phyloP scores from a whole-genome alignment of 2,888 invertebrate species.

The Perizoma affinitatum region DNA sequence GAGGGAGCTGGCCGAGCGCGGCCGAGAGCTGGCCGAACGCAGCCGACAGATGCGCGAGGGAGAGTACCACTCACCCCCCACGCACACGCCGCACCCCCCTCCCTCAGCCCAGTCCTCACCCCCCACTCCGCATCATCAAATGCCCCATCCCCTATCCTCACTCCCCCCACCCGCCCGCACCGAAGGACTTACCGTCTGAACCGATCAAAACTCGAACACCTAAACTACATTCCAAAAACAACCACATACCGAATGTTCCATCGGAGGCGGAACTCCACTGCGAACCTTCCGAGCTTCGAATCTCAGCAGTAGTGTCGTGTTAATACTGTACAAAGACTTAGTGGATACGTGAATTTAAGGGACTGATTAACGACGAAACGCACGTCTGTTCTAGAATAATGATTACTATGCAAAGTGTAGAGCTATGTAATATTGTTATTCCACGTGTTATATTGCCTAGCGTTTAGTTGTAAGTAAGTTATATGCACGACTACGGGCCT shows the following conservation, averaged over 20 bases:
- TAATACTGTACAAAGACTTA: constrained; percentile 73
- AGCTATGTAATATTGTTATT: constrained; percentile 77
- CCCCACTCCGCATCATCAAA: constrained; percentile 77
- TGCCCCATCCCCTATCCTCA: constrained; percentile 81
- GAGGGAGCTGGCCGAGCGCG: constrained; percentile 83
- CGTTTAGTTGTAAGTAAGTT: constrained; percentile 75
- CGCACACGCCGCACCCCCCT: constrained; percentile 66
- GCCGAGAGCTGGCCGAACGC: constrained; percentile 79
- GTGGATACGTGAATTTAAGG: constrained; percentile 56
- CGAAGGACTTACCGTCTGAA: constrained; percentile 89
- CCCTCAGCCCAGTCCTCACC: constrained; percentile 81
- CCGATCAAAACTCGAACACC: constrained; percentile 41
- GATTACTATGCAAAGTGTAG: constrained; percentile 62
- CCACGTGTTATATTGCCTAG: constrained; percentile 77
- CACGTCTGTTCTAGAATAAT: constrained; percentile 63
- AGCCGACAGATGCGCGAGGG: constrained; percentile 79
- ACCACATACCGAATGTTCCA: constrained; percentile 36
- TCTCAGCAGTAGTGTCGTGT: constrained; percentile 53
- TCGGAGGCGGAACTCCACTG: constrained; percentile 42
- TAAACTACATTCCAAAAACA: constrained; percentile 63
- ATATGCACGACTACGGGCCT: constrained; percentile 80
- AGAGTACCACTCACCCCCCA: constrained; percentile 77
- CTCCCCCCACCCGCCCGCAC: constrained; percentile 87
- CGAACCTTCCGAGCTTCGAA: constrained; percentile 38
- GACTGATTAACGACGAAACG: constrained; percentile 60